Base-by-base conservation (phyloP, 2,113 vertebrate genomes). In the Stegostoma tigrinum region DNA sequence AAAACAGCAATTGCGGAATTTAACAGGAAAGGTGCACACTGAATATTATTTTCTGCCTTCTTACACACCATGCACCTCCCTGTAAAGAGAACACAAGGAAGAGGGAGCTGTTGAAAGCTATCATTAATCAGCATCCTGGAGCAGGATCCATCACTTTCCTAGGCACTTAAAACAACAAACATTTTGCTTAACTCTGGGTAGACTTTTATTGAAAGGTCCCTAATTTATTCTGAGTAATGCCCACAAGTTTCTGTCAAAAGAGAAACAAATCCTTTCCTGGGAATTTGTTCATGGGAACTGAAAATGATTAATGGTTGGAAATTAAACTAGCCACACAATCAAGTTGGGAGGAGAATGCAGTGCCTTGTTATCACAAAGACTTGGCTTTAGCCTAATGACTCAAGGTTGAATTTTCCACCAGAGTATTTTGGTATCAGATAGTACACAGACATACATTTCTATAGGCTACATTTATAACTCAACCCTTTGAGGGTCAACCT, bases 241-340 rank as follows among this genome's bases (percentile, higher is more conserved):
- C 89, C 42, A 3, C 91, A 72, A 30, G 42, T 70, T 70, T 45
- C 42, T 48, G 17, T 48, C 34, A 38, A 67, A 93, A 93, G 38
- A 91, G 21, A 52, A 86, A 48, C 27, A 8, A 94, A 3, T 95
- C 67, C 38, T n/a, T 95, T 68, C 38, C 19, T 95, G 64, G 93
- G 93, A 95, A 95, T 72, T 95, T 70, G 93, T 95, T 34, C 93
- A 95, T 95, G 42, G 67, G 93, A 95, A 95, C 23, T 48, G 42
- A 70, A 72, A 72, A 45, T 72, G 64, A 72, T 23, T 7, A 38
- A 95, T 30, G 48, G 93, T 72, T 45, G 52, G 52, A 48, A 24
- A 45, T 27, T 95, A 4, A 72, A 72, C 14, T 27, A 42, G 19
- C 70, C 66, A 70, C 93, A 48, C 23, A 70, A 72, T 95, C 64